A percentile compares a stretch with the other conserved stretches of the same genome.
Conservation (phyloP, 2,888 invertebrate species). For the Sinodicranocentrus sp. region DNA sequence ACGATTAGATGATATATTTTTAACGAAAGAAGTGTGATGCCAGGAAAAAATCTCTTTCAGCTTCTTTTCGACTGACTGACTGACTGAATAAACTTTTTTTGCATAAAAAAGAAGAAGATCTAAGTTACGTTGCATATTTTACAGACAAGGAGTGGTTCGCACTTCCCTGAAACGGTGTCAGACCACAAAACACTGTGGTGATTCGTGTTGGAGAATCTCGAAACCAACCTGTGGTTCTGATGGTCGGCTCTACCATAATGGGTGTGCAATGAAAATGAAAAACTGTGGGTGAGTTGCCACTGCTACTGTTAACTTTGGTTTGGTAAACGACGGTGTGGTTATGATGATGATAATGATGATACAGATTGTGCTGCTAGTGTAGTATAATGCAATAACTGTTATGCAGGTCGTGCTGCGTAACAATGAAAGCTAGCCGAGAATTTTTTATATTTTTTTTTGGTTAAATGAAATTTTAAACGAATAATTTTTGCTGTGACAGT, state of each 20-base stretch:
- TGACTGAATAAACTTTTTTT: neutral
- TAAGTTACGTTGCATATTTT: conserved; percentile 77
- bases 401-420: too few species aligned
- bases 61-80: too few species aligned
- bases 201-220: conserved; percentile 93
- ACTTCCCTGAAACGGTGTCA: conserved; percentile 95
- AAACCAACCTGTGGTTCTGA: conserved; percentile 94
- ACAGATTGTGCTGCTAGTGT: too few species aligned
- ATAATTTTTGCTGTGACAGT: too few species aligned
- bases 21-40: too few species aligned
- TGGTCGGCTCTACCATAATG: conserved; percentile 92
- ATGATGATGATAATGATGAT: too few species aligned
- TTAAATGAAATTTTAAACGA: too few species aligned
- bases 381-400: too few species aligned
- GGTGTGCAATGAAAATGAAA: conserved; percentile 93
- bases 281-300: conserved; percentile 88
- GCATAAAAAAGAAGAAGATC: neutral
- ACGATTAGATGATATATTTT: conserved; percentile 6
- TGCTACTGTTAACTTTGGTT: conserved; percentile 2
- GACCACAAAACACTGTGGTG: conserved; percentile 93
- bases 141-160: conserved; percentile 89
- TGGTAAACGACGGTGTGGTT: too few species aligned
- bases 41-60: too few species aligned
- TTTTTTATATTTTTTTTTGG: too few species aligned
- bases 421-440: too few species aligned